Conservation (phyloP, 2,113 vertebrate genomes). For the Petromus typicus region DNA sequence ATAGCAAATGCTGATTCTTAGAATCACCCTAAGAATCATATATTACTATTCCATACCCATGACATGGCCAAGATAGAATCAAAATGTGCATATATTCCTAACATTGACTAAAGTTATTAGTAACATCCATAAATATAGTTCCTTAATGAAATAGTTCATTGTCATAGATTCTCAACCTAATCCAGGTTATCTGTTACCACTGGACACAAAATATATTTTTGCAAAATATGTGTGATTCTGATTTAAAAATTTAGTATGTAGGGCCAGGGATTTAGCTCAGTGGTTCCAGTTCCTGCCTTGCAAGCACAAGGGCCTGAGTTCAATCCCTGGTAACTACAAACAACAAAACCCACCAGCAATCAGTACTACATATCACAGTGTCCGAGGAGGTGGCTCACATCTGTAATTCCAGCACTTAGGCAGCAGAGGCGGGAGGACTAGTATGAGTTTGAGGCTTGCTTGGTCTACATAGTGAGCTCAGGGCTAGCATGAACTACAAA, state of each 20-base stretch:
- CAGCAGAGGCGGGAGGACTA: no score
- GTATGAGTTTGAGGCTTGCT: no score
- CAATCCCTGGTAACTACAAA: no score
- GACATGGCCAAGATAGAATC: background rate
- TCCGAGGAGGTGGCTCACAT: no score
- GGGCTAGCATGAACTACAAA: no score
- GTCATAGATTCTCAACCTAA: background rate
- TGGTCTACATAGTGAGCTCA: no score
- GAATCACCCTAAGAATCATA: background rate
- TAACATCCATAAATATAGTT: background rate
- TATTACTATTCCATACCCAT: background rate
- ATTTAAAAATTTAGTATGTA: background rate
- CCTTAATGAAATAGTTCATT: background rate
- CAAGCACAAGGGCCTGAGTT: no score
- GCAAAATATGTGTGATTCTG: background rate
- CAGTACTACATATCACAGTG: no score
- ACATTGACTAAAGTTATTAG: background rate
- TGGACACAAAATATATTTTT: background rate
- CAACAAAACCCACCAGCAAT: no score
- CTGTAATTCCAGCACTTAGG: no score
- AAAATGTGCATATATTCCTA: background rate
- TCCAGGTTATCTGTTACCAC: background rate
- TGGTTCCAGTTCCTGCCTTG: no score
- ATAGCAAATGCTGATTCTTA: background rate
- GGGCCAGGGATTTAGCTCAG: no score